These are phyloP conservation scores for Ochropleura leucogaster DNA, from an alignment of 2,888 invertebrate species.

Conservation along the genomic window DNA sequence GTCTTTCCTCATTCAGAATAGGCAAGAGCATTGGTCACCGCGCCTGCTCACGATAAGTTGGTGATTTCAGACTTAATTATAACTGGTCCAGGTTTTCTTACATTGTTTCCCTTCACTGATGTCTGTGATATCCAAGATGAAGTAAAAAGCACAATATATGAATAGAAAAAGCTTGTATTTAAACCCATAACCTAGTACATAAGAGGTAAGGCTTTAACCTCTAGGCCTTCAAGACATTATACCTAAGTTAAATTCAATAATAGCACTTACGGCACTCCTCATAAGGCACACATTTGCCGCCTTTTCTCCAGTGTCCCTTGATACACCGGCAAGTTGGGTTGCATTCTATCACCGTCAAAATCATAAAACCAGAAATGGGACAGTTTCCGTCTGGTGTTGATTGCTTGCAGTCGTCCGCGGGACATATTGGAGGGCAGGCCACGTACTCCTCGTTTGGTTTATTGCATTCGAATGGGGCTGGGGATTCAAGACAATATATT, in stretches of 20 bases:
- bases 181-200: no score
- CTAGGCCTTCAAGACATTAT: no score
- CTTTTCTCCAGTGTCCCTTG: constrained; percentile 66
- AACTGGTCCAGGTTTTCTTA: no score
- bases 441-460: constrained; percentile 67
- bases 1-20: no score
- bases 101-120: no score
- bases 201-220: no score
- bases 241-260: not conserved
- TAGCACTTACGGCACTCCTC: constrained; percentile 65
- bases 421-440: constrained; percentile 73
- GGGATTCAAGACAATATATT: not conserved
- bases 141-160: no score
- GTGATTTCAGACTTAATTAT: no score
- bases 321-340: constrained; percentile 71
- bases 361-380: constrained; percentile 28
- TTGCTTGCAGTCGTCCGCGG: constrained; percentile 72
- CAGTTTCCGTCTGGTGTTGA: constrained; percentile 68
- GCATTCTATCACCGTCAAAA: constrained; percentile 65
- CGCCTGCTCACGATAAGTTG: no score
- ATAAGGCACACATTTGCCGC: constrained; percentile 72
- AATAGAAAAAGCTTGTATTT: no score
- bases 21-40: no score
- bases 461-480: constrained; percentile 74
- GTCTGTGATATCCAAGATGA: no score